A percentile compares a stretch with the other conserved stretches of the same genome.
phyloP scores from a whole-genome alignment of 2,113 vertebrate genomes.

The Pseudopipra pipra region DNA sequence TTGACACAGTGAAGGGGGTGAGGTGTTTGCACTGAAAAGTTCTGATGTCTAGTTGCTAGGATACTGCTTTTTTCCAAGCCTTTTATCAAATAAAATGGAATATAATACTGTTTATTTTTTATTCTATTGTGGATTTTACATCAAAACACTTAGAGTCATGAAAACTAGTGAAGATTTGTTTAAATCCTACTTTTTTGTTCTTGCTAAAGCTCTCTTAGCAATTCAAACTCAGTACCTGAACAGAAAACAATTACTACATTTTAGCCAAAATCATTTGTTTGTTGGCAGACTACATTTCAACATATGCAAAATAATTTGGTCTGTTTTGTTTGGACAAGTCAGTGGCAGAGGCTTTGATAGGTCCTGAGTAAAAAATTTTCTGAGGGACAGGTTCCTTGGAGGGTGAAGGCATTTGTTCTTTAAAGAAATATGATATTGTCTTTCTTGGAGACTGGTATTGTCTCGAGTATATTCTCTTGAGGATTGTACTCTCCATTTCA shows the following conservation, averaged over 20 bases:
- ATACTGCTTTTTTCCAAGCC: not conserved
- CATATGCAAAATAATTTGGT: not conserved
- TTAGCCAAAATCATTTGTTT: not conserved
- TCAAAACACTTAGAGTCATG: not conserved
- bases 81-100: not conserved
- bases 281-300: not conserved
- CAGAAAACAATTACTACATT: not conserved
- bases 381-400: too few relatives aligned
- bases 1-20: not conserved
- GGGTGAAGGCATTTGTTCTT: too few relatives aligned
- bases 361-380: too few relatives aligned
- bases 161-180: not conserved
- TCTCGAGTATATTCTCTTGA: too few relatives aligned
- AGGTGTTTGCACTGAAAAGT: not conserved
- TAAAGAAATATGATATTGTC: too few relatives aligned
- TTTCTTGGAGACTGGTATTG: too few relatives aligned
- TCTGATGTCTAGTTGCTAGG: constrained; percentile 23
- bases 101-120: not conserved
- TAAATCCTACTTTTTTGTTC: not conserved
- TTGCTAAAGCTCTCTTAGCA: not conserved
- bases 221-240: not conserved
- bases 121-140: not conserved
- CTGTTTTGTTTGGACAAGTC: not conserved
- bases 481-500: too few relatives aligned
- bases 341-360: too few relatives aligned